Percentiles rank a stretch among this genome's conserved stretches.
phyloP scores from a whole-genome alignment of 2,797 vertebrate genomes.

The Pipistrellus nathusii region DNA sequence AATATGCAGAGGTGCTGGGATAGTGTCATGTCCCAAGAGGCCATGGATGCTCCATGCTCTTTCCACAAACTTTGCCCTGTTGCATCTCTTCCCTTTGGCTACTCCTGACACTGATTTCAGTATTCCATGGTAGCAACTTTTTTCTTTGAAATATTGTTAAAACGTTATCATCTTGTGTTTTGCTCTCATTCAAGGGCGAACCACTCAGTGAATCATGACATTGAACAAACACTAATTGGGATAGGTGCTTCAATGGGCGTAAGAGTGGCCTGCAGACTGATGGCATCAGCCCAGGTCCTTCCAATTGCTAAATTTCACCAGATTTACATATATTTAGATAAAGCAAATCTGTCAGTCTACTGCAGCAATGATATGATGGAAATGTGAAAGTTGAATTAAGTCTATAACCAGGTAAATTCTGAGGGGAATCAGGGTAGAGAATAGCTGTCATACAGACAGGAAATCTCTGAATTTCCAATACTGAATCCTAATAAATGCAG shows the following conservation, averaged over 20 bases:
- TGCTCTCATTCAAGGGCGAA: rapidly evolving
- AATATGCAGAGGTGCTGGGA: neutral
- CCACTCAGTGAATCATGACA: neutral
- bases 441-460: neutral
- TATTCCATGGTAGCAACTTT: neutral
- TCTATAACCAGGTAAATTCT: neutral
- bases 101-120: neutral
- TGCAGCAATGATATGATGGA: neutral
- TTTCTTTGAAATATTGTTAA: neutral
- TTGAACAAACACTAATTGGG: neutral
- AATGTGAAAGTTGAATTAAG: neutral
- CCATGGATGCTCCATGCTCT: neutral
- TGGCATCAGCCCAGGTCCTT: neutral
- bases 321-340: neutral
- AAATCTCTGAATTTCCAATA: constrained; percentile 68
- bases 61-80: neutral
- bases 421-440: neutral
- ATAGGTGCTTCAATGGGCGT: neutral
- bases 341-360: neutral
- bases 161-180: neutral
- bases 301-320: neutral
- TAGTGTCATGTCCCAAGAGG: neutral
- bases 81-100: neutral
- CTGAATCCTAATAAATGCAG: constrained; percentile 72
- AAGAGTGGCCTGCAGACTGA: too few species aligned